Percentiles rank a stretch among this genome's conserved stretches.
phyloP scores from a whole-genome alignment of 2,888 invertebrate species.

The Monopis laevigella region DNA sequence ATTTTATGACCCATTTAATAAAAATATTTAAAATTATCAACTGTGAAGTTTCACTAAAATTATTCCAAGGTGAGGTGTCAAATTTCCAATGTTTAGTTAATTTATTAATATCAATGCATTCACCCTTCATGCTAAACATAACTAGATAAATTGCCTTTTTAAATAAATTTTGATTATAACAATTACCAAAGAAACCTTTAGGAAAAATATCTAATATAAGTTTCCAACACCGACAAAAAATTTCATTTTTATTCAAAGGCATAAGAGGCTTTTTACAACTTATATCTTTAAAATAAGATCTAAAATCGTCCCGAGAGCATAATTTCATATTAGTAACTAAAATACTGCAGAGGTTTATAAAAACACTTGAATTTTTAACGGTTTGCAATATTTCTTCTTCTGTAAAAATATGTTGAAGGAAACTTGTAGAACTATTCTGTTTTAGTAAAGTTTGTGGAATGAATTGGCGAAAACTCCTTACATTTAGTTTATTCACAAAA shows the following conservation, averaged over 20 bases:
- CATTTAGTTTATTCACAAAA: slow-evolving; percentile 51
- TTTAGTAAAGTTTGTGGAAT: slow-evolving; percentile 32
- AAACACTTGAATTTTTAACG: slow-evolving; percentile 27
- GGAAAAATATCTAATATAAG: slow-evolving; percentile 41
- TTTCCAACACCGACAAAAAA: slow-evolving; percentile 32
- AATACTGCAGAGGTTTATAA: slow-evolving; percentile 25
- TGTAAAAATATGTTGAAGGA: slow-evolving; percentile 28
- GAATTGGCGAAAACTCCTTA: slow-evolving; percentile 42
- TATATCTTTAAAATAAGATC: slow-evolving; percentile 28
- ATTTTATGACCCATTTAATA: slow-evolving; percentile 37
- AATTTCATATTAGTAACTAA: slow-evolving; percentile 32
- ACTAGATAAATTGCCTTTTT: slow-evolving; percentile 30
- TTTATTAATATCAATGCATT: slow-evolving; percentile 33
- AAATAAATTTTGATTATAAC: slow-evolving; percentile 40
- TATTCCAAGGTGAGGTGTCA: slow-evolving; percentile 31
- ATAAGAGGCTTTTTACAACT: slow-evolving; percentile 18
- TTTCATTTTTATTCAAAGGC: slow-evolving; percentile 30
- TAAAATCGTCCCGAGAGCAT: slow-evolving; percentile 38
- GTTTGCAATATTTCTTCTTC: slow-evolving; percentile 23
- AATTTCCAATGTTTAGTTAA: slow-evolving; percentile 39
- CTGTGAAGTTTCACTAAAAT: slow-evolving; percentile 19
- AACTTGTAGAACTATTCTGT: slow-evolving; percentile 22
- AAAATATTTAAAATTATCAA: slow-evolving; percentile 28
- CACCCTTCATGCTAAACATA: slow-evolving; percentile 47
- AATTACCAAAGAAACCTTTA: slow-evolving; percentile 33